phyloP scores from a whole-genome alignment of 1,140 invertebrate genomes.

The Calycopis cecrops region DNA sequence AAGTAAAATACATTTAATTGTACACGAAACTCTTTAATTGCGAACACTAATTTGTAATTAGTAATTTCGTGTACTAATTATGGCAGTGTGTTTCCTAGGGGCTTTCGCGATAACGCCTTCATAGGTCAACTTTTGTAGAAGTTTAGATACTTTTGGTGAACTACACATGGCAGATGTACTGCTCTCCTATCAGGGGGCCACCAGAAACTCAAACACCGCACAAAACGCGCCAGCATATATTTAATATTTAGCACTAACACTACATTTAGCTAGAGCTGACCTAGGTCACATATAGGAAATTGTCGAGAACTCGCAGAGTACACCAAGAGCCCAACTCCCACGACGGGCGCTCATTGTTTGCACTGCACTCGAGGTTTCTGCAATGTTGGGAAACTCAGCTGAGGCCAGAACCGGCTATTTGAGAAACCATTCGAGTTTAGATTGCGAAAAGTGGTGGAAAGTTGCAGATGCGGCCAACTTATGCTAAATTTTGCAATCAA shows the following conservation, averaged over 20 bases:
- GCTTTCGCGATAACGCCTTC: too few species aligned
- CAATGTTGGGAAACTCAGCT: conserved; percentile 62
- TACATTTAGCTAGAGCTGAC: background rate
- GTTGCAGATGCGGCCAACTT: conserved; percentile 40
- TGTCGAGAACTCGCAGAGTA: conserved; percentile 48
- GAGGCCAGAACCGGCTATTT: conserved; percentile 60
- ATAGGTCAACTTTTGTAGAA: background rate
- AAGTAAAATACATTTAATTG: conserved; percentile 11
- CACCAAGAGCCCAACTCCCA: conserved; percentile 49
- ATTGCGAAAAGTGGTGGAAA: conserved; percentile 68
- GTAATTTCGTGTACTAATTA: too few species aligned
- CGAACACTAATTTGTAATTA: too few species aligned
- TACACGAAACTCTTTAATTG: background rate
- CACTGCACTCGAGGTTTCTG: conserved; percentile 63
- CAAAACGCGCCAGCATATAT: too few species aligned
- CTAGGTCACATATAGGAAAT: conserved; percentile 20
- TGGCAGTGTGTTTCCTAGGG: too few species aligned
- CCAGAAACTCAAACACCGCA: too few species aligned
- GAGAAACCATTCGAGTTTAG: conserved; percentile 58
- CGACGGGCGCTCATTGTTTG: conserved; percentile 61
- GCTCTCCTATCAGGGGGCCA: too few species aligned
- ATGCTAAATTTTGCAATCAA: background rate
- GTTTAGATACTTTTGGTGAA: too few species aligned
- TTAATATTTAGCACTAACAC: conserved; percentile 29
- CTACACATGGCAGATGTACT: too few species aligned